Base-by-base conservation (phyloP, 37 sponge, comb jelly and placozoan species). In the Ianthella basta region DNA sequence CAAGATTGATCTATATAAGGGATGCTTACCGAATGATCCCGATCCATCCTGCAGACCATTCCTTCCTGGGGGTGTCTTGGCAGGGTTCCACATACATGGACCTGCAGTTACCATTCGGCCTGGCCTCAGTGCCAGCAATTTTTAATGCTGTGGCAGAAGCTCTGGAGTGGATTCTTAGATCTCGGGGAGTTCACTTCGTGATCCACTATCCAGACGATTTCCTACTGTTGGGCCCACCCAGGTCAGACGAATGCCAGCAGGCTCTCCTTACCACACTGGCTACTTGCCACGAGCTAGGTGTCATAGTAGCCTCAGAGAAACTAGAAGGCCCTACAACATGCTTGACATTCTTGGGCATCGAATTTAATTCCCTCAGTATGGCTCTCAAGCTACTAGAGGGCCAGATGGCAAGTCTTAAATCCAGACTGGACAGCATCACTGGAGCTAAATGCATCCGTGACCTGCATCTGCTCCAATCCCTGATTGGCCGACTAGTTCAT, bases 91-190 rank as follows among this genome's bases (percentile, higher is more conserved):
- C 25, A 23, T 61, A 61, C 63, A 13, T 61, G 3, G 63, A 61
- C 14, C 25, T 23, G n/a, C 63, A 61, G 63, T 12, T 61, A 23
- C 63, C 63, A 2, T 61, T 61, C 14, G 63, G 63, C 25, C 63
- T 61, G 63, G 63, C 70, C 34, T 69, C 34, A 69, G 29, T 50
- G 24, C 78, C 78, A 19, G 54, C 78, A 40, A 75, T 75, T 50
- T 75, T 75, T 44, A 75, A 36, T 12, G 54, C 78, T 16, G 25
- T 75, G 78, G 78, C 78, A 41, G 78, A 75, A 36, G 78, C 78
- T 16, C 54, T 75, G 2, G 78, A 75, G 54, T 75, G 53, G 53
- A 75, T 75, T 10, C 50, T 75, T 40, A 32, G 21, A 13, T 41
- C 78, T 4, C 54, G 54, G 14, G 54, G 78, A 41, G 78, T 75